Conservation (phyloP, 2,113 vertebrate species). For the Tragelaphus imberbis region DNA sequence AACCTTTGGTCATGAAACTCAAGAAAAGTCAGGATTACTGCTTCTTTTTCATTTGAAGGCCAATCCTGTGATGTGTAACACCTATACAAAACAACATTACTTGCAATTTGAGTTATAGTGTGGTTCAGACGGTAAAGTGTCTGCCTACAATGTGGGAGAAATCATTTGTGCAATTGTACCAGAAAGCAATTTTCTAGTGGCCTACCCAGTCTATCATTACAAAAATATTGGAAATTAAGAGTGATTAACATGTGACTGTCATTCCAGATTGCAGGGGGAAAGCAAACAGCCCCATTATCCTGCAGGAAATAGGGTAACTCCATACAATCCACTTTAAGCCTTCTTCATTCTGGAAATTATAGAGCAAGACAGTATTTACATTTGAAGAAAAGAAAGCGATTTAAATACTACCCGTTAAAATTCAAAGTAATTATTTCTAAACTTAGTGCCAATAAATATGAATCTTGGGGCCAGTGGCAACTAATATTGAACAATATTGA, state of each 20-base stretch:
- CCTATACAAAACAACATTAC: neutral
- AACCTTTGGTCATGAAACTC: neutral
- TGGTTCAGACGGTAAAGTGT: neutral
- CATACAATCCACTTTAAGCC: neutral
- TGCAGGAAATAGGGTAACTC: neutral
- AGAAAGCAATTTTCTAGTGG: neutral
- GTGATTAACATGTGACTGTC: neutral
- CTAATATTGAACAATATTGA: neutral
- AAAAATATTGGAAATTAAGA: neutral
- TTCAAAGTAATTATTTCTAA: slow-evolving; percentile 3
- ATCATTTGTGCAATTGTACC: neutral
- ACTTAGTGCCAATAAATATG: neutral
- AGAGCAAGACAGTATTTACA: neutral
- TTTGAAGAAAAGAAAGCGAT: neutral
- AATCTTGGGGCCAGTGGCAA: neutral
- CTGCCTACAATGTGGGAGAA: neutral
- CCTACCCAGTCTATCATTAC: neutral
- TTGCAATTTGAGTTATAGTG: neutral
- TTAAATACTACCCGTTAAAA: slow-evolving; percentile 31
- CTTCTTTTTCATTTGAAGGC: neutral
- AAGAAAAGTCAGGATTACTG: neutral
- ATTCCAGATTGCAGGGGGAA: neutral
- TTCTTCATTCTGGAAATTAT: neutral
- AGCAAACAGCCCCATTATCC: neutral
- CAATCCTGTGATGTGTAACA: neutral